Evolutionary conservation across 2,888 invertebrate species (phyloP).

Genomic region (Callosobruchus maculatus): DNA sequence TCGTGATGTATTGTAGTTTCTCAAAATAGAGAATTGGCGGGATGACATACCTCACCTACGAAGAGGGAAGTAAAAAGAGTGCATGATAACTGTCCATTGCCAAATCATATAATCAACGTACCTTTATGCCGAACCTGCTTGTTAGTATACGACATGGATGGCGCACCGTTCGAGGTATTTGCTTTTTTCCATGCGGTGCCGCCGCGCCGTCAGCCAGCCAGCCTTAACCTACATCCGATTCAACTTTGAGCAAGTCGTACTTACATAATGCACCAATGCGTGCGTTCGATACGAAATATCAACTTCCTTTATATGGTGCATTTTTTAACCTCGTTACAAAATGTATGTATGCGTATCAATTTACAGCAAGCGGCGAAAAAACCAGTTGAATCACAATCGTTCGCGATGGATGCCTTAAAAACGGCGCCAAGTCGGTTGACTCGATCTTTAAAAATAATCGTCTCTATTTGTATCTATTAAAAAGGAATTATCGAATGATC

Average conservation of each 20-base stretch:
- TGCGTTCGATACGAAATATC: slow-evolving; percentile 36
- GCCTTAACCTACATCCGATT: slow-evolving; percentile 43
- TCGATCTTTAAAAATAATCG: not conserved
- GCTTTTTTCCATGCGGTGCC: slow-evolving; percentile 18
- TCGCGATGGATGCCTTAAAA: not conserved
- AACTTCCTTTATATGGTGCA: slow-evolving; percentile 41
- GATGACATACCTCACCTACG: no score
- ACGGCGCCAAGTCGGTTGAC: not conserved
- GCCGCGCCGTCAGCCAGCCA: no score
- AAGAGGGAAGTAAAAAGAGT: no score
- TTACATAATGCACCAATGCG: slow-evolving; percentile 31
- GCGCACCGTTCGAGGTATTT: slow-evolving; percentile 10
- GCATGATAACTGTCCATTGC: no score
- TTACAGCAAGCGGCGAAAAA: not conserved
- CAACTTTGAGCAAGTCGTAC: slow-evolving; percentile 36
- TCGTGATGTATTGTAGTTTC: no score
- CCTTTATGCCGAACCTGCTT: no score
- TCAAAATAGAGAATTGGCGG: no score
- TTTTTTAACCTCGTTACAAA: slow-evolving; percentile 33
- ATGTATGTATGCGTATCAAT: slow-evolving; percentile 20
- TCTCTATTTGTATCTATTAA: no score
- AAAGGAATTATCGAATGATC: no score
- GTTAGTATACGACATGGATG: not conserved
- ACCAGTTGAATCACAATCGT: not conserved
- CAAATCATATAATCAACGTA: not conserved